phyloP scores from a whole-genome alignment of 2,888 invertebrate species.

The Phorcus lineatus region DNA sequence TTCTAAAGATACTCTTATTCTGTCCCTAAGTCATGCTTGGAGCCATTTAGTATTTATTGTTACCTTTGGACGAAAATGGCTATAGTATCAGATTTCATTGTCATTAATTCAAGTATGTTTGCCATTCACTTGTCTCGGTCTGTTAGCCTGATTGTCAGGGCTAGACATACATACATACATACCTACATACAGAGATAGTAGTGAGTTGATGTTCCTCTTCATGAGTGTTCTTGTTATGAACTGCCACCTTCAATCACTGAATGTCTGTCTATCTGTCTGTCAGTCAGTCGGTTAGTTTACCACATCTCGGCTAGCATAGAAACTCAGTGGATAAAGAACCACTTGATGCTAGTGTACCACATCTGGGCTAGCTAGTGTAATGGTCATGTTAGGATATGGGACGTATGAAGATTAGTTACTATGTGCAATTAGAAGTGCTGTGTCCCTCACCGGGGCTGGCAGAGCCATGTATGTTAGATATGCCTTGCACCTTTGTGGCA shows the following conservation, averaged over 20 bases:
- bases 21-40: neutral
- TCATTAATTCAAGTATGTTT: neutral
- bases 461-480: too few species aligned
- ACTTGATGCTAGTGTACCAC: neutral
- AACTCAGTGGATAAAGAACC: too few species aligned
- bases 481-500: too few species aligned
- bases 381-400: slow-evolving; percentile 1
- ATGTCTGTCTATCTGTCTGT: neutral
- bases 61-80: neutral
- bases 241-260: slow-evolving; percentile 12
- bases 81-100: slow-evolving; percentile 5
- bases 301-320: too few species aligned
- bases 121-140: neutral
- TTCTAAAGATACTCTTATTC: slow-evolving; percentile 11
- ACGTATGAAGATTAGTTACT: slow-evolving; percentile 3
- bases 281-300: too few species aligned
- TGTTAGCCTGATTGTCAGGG: too few species aligned
- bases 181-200: neutral
- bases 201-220: slow-evolving; percentile 10
- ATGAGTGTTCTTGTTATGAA: slow-evolving; percentile 13
- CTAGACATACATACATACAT: too few species aligned
- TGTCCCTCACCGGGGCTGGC: too few species aligned
- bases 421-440: slow-evolving; percentile 7
- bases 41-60: slow-evolving; percentile 18
- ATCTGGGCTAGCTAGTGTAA: neutral